Evolutionary conservation across 2,888 invertebrate species (phyloP).

Genomic region (Ophion ventricosus): DNA sequence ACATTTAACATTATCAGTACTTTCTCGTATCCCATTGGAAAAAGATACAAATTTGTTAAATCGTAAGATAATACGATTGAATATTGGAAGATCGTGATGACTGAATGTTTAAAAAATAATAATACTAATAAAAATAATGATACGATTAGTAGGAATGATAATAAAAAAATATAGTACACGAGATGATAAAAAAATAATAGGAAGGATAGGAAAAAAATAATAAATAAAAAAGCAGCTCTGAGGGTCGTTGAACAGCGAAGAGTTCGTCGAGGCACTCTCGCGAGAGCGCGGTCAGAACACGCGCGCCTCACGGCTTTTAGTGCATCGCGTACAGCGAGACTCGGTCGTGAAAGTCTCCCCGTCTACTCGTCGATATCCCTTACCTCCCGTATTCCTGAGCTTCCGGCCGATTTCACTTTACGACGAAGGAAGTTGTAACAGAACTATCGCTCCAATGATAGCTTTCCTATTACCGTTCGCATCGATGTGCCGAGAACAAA

Average conservation of each 20-base stretch:
- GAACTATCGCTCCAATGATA: conserved; percentile 68
- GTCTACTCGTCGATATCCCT: conserved; percentile 4
- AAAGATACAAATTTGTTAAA: conserved; percentile 35
- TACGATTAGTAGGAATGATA: neutral
- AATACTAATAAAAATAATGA: neutral
- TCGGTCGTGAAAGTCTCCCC: conserved; percentile 65
- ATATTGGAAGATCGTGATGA: neutral
- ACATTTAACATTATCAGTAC: neutral
- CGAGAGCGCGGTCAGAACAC: conserved; percentile 30
- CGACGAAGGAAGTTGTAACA: conserved; percentile 66
- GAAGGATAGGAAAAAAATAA: neutral
- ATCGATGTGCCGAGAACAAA: conserved; percentile 11
- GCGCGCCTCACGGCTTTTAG: conserved; percentile 47
- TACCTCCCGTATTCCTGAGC: conserved; percentile 40
- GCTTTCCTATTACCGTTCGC: conserved; percentile 60
- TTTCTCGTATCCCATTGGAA: neutral
- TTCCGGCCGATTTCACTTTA: conserved; percentile 73
- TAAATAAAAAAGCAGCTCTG: conserved; percentile 24
- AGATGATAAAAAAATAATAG: neutral
- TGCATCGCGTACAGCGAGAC: conserved; percentile 49
- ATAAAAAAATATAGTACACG: neutral
- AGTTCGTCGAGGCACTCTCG: conserved; percentile 32
- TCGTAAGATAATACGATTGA: conserved; percentile 11
- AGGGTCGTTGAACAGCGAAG: conserved; percentile 44
- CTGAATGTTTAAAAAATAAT: neutral